Percentiles rank a stretch among this genome's conserved stretches.
Evolutionary conservation across 2,113 vertebrate species (phyloP).

Genomic region (Ptilonorhynchus violaceus): DNA sequence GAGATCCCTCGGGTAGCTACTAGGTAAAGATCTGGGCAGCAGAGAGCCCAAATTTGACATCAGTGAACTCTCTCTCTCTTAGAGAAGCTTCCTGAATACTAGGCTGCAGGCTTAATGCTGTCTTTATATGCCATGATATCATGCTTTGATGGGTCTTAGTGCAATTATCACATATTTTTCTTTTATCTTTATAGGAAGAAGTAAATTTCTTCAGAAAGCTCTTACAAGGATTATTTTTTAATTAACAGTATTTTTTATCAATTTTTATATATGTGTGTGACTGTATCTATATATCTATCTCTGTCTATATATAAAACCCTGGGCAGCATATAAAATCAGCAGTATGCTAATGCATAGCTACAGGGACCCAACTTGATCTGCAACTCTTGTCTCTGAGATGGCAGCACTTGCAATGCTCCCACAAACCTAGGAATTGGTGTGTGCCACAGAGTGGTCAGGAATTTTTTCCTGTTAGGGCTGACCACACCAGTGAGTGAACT

Average conservation of each 20-base stretch:
- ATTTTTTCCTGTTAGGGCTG: background rate
- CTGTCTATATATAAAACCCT: too few species aligned
- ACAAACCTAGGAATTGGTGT: background rate
- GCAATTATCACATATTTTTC: background rate
- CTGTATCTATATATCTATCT: rapidly evolving
- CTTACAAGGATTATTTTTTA: background rate
- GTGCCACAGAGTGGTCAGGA: background rate
- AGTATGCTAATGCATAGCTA: too few species aligned
- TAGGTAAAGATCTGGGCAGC: background rate
- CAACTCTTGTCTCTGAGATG: background rate
- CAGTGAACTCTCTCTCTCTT: background rate
- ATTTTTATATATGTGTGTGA: too few species aligned
- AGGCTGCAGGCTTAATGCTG: background rate
- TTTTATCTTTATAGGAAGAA: background rate
- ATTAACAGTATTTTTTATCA: background rate
- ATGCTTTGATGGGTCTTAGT: background rate
- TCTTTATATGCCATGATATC: background rate
- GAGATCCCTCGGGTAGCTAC: background rate
- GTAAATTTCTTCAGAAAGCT: background rate
- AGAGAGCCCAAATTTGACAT: background rate
- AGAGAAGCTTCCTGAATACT: background rate
- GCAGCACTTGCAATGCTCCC: background rate
- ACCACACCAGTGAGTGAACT: background rate
- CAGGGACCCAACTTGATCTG: background rate
- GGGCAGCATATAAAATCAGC: background rate